Base-by-base conservation (phyloP, 1,140 invertebrate genomes). In the Drosophila cardini region DNA sequence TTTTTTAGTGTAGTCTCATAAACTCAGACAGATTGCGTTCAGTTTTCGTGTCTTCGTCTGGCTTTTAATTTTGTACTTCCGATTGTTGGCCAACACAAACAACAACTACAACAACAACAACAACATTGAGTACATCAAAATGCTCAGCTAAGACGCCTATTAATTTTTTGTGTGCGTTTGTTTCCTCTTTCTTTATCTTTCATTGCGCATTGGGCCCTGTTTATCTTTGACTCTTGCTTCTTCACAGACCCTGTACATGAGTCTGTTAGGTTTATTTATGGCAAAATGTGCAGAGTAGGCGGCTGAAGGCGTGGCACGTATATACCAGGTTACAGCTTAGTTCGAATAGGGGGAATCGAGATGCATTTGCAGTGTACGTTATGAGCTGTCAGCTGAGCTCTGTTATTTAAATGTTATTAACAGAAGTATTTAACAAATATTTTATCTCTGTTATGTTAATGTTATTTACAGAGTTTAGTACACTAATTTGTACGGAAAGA, bases 51-150 rank as follows among this genome's bases (percentile, higher is more conserved):
- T 52, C 48, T 34, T 38, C 32, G 52, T 75, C 72, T 71, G 58
- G 57, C 58, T 63, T 75, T 70, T 75, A 75, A 75, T 71, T 75
- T 71, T 69, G 67, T 32, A 61, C 72, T 75, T 75, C 72, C 72
- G 72, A 70, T 70, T 74, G 65, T 69, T 74, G 57, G 32, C 72
- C 72, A 57, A 70, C 36, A 68, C 62, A 65, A 57, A 15, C 46
- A 42, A 45, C 42, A 56, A 53, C 43, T 52, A 56, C 58, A 65
- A 36, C 11, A 57, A 15, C 46, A 42, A 45, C 42, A 56, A 53
- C 43, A 58, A 56, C 58, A 42, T 15, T 36, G 50, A 36, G n/a
- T 45, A 21, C 18, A 34, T 15, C 10, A 56, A 21, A 50, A 50
- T 26, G 15, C 16, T 50, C 48, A 48, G 46, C 64, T 55, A 73